Conservation (phyloP, 2,888 invertebrate genomes). For the Helleia helle region DNA sequence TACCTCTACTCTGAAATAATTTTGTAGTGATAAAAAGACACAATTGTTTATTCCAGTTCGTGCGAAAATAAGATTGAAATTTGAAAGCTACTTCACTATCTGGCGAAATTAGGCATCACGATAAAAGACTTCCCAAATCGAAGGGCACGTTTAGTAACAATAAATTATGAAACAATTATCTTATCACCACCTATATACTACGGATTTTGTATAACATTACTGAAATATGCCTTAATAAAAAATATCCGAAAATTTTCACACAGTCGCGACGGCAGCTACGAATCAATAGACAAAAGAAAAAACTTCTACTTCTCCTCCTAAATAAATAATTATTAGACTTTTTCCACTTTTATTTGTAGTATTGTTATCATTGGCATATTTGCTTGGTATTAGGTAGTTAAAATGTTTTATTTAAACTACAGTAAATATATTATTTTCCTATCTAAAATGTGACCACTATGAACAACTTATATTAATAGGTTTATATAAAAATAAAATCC, state of each 20-base stretch:
- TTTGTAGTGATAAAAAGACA: constrained; percentile 29
- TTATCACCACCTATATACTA: constrained; percentile 25
- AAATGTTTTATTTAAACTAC: no score
- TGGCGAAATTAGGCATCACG: constrained; percentile 36
- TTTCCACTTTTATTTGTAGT: no score
- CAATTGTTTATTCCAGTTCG: constrained; percentile 49
- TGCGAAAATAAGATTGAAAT: constrained; percentile 55
- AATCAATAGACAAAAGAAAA: constrained; percentile 65
- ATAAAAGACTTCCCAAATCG: constrained; percentile 16
- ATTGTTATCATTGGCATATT: no score
- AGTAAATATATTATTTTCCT: no score
- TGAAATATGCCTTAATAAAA: not conserved
- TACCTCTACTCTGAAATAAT: constrained; percentile 18
- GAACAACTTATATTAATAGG: no score
- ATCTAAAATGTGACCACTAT: no score
- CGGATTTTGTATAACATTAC: not conserved
- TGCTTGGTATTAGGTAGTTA: no score
- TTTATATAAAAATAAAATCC: no score
- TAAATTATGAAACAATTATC: constrained; percentile 9
- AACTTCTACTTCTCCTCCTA: constrained; percentile 27
- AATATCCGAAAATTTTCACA: constrained; percentile 38
- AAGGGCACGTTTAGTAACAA: not conserved
- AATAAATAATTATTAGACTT: constrained; percentile 28
- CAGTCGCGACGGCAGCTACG: constrained; percentile 62
- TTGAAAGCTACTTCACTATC: constrained; percentile 44